Evolutionary conservation across 2,888 invertebrate species (phyloP), one percentile per base, ranked within the genome.

Genomic region (Agrochola circellaris): DNA sequence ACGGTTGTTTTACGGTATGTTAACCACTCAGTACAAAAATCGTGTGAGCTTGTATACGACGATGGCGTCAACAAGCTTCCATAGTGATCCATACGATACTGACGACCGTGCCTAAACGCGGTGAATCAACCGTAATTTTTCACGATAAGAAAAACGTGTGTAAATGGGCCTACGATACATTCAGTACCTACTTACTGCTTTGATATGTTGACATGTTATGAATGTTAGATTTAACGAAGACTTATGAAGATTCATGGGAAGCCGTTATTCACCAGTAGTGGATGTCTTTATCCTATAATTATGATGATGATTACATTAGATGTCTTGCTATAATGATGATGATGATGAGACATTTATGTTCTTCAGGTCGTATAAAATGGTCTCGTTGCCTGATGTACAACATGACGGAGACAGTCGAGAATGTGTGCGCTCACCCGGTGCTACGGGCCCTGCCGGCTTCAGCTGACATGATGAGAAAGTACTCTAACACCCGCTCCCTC

Each of bases 351-450:
- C 0, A 9, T 23, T 20, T 30, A 34, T 51, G 9, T 54, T 8
- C 45, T 74, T 3, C 87, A 98, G 98, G 97, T 70, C 97, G 98
- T 64, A 97, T 98, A 72, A 98, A 98, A 92, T 99, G 99, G 99
- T 97, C 98, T 11, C 97, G 98, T 30, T 98, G 98, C 62, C 95
- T 99, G 77, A 97, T 98, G 91, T 97, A 98, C 83, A 99, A 99
- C 93, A 97, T 99, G 89, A 98, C 98, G 54, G 98, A 98, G 91
- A 97, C 99, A 0, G 98, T 99, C 90, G 97, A 98, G 83, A 98
- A 97, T 67, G 98, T 98, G 0, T 98, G 98, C 17, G 97, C 97
- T 17, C 99, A 99, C 93, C 97, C 97, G 0, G 97, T 98, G 23
- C 93, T 99, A 70, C 97, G 98, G 88, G 97, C 97, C 13, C 94